Percentiles rank a stretch among this genome's conserved stretches.
phyloP scores from a whole-genome alignment of 1,140 invertebrate species.

The Watersipora subatra region DNA sequence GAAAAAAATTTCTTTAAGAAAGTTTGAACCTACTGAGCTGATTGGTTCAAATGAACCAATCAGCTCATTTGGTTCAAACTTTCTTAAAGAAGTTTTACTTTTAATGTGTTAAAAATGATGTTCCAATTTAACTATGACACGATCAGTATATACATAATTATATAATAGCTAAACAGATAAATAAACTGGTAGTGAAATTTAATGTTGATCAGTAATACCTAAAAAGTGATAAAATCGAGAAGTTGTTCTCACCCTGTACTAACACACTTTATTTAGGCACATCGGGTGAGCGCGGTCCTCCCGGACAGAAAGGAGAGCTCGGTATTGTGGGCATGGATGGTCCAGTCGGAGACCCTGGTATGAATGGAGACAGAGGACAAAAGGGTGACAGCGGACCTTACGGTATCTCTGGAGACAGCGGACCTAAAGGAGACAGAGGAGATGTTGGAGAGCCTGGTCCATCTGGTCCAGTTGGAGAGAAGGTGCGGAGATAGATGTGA shows the following conservation, averaged over 20 bases:
- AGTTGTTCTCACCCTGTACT: not conserved
- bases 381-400: not conserved
- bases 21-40: not conserved
- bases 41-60: not conserved
- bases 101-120: not conserved
- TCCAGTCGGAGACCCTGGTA: conserved; percentile 54
- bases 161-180: no score
- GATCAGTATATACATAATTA: not conserved
- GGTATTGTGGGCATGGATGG: conserved; percentile 53
- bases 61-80: not conserved
- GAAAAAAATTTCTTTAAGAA: not conserved
- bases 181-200: not conserved
- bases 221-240: not conserved
- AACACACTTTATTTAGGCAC: not conserved
- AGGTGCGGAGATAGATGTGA: no score
- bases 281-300: not conserved
- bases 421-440: conserved; percentile 5
- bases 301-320: not conserved
- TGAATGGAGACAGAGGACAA: conserved; percentile 41
- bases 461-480: not conserved
- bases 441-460: conserved; percentile 7
- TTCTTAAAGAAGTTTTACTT: not conserved
- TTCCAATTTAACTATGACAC: not conserved
- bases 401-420: not conserved
- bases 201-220: not conserved